phyloP scores from a whole-genome alignment of 2,888 invertebrate species.

The Nymphalis c-album region DNA sequence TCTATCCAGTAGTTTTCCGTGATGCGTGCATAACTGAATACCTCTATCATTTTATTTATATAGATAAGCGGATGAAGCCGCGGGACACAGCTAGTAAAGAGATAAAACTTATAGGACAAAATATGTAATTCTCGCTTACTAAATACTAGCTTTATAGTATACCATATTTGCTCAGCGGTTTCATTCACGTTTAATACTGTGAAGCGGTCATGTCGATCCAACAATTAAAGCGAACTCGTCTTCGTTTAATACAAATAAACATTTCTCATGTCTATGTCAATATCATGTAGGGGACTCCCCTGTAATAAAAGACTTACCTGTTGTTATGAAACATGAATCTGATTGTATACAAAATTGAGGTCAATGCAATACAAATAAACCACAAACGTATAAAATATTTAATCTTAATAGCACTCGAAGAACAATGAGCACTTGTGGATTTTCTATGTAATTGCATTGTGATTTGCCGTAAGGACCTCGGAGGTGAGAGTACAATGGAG shows the following conservation, averaged over 20 bases:
- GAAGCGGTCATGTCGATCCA: no score
- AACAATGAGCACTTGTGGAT: constrained; percentile 21
- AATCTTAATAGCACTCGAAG: constrained; percentile 16
- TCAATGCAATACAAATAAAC: constrained; percentile 16
- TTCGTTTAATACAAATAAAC: not conserved
- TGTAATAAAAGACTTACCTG: not conserved
- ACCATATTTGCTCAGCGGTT: no score
- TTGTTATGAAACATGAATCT: constrained; percentile 11
- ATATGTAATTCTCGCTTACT: no score
- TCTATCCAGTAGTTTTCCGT: no score
- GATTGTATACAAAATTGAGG: constrained; percentile 18
- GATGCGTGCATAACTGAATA: no score
- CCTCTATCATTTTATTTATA: no score
- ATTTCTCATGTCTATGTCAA: not conserved
- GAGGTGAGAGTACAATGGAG: not conserved
- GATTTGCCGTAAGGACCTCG: not conserved
- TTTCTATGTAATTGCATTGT: constrained; percentile 14
- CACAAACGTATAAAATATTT: constrained; percentile 9
- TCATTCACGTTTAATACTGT: no score
- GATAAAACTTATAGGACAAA: no score
- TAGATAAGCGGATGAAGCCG: no score
- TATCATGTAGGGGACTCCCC: constrained; percentile 1
- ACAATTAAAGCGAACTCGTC: no score
- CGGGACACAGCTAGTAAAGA: no score
- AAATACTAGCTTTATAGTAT: no score